A percentile compares a stretch with the other conserved stretches of the same genome.
Conservation (phyloP, 2,113 vertebrate species). For the Pseudolaguvia tuberculata region DNA sequence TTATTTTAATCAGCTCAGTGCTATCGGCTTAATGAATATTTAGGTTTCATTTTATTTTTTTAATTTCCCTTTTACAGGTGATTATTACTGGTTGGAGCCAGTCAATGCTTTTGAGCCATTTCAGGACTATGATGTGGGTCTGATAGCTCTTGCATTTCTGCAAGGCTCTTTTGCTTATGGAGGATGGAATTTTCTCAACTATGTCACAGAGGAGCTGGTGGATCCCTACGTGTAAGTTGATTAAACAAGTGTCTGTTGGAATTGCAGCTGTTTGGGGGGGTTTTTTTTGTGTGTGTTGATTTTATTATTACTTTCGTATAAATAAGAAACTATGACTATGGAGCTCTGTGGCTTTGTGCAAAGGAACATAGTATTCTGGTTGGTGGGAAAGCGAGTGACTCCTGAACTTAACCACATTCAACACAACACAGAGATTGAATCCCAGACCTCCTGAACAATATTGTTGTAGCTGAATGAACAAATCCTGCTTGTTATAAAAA, state of each 20-base stretch:
- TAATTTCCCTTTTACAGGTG: slow-evolving; percentile 60
- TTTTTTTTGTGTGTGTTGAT: no score
- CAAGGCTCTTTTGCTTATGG: slow-evolving; percentile 91
- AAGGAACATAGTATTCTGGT: no score
- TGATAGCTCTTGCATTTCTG: slow-evolving; percentile 83
- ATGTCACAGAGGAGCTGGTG: slow-evolving; percentile 89
- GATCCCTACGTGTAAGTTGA: slow-evolving; percentile 81
- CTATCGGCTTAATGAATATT: not conserved
- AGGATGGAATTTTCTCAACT: slow-evolving; percentile 94
- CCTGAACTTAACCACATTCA: no score
- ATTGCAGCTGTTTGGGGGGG: no score
- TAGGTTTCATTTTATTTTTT: not conserved
- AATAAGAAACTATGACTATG: no score
- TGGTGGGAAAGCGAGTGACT: no score
- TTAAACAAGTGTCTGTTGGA: not conserved
- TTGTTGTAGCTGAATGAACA: not conserved
- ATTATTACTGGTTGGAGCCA: slow-evolving; percentile 89
- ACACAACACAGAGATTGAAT: no score
- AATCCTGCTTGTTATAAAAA: not conserved
- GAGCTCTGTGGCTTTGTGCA: no score
- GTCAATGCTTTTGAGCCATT: slow-evolving; percentile 82
- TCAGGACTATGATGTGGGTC: slow-evolving; percentile 79
- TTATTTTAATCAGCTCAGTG: not conserved
- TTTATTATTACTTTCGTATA: no score
- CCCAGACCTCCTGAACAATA: no score